phyloP scores from a whole-genome alignment of 1,140 invertebrate species.

The Tetragnatha versicolor region DNA sequence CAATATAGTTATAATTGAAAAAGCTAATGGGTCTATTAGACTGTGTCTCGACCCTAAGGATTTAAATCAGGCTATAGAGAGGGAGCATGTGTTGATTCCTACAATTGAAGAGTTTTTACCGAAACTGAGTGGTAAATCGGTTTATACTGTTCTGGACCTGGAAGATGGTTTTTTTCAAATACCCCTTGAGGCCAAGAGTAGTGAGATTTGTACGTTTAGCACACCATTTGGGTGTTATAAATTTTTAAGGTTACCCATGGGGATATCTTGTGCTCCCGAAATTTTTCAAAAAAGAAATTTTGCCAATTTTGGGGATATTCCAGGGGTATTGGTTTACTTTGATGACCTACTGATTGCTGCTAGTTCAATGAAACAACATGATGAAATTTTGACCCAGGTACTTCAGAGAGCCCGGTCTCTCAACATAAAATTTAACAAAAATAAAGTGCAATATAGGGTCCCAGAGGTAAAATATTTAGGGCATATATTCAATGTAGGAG shows the following conservation, averaged over 20 bases:
- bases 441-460: conserved; percentile 50
- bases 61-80: conserved; percentile 60
- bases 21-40: conserved; percentile 50
- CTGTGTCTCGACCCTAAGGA: conserved; percentile 57
- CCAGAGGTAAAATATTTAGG: conserved; percentile 37
- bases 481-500: conserved; percentile 20
- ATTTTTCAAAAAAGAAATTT: conserved; percentile 4
- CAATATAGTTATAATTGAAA: conserved; percentile 56
- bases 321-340: conserved; percentile 18
- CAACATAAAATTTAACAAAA: conserved; percentile 26
- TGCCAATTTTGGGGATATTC: not conserved
- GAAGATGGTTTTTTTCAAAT: conserved; percentile 28
- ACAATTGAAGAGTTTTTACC: conserved; percentile 10
- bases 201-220: conserved; percentile 41
- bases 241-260: conserved; percentile 65
- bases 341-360: conserved; percentile 27
- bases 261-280: conserved; percentile 65
- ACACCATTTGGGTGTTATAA: conserved; percentile 59
- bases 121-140: not conserved
- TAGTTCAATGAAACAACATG: not conserved
- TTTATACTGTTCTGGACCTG: conserved; percentile 12
- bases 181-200: not conserved
- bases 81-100: conserved; percentile 9
- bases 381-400: not conserved
- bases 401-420: not conserved